Percentiles rank a stretch among this genome's conserved stretches.
Conservation (phyloP, 2,797 vertebrate genomes). For the Mionectes olivaceus region DNA sequence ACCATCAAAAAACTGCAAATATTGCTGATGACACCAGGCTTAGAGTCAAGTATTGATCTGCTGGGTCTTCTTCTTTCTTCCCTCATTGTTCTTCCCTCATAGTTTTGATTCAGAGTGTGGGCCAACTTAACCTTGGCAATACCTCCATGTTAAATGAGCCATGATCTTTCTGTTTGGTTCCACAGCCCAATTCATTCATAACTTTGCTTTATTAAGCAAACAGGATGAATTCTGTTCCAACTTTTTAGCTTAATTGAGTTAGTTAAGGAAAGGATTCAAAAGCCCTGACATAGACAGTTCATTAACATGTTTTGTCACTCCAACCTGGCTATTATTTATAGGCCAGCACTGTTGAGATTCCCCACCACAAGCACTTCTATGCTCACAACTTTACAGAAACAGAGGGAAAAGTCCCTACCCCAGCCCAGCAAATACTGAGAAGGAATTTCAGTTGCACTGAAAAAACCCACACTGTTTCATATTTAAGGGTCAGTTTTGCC, state of each 20-base stretch:
- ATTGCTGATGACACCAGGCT: neutral
- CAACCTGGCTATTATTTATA: neutral
- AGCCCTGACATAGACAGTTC: neutral
- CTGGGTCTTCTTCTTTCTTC: neutral
- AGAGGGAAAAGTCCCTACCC: neutral
- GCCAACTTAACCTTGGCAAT: neutral
- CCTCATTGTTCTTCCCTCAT: neutral
- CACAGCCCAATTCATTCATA: neutral
- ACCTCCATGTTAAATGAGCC: neutral
- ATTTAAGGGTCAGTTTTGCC: neutral
- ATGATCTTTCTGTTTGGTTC: neutral
- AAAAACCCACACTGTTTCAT: neutral
- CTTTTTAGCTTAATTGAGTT: neutral
- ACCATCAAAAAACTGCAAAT: neutral
- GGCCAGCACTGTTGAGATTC: neutral
- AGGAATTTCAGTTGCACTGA: neutral
- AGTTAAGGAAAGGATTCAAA: neutral
- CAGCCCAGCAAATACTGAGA: neutral
- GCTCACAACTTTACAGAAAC: neutral
- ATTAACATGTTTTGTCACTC: neutral
- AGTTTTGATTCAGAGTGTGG: neutral
- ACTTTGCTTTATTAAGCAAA: slow-evolving; percentile 18
- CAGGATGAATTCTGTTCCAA: neutral
- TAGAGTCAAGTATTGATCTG: neutral
- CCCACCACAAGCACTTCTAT: no score